These are phyloP conservation scores for Orchestes rusci DNA, from an alignment of 2,888 invertebrate species.

Conservation along the genomic window DNA sequence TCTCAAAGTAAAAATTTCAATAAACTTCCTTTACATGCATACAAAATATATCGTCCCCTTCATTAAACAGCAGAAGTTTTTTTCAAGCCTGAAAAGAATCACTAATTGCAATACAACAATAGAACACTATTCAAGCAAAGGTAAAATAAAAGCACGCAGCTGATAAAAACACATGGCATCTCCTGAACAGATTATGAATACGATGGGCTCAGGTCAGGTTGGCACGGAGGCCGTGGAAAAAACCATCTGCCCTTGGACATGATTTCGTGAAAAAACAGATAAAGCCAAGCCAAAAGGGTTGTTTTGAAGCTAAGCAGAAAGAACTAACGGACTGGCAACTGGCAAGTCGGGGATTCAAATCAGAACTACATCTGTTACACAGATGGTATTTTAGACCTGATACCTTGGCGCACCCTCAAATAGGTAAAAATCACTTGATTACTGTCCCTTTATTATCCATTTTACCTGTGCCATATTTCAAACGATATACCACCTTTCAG, in stretches of 20 bases:
- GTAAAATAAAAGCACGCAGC: constrained; percentile 35
- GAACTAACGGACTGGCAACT: constrained; percentile 39
- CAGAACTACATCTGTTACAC: constrained; percentile 44
- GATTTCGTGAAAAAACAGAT: constrained; percentile 42
- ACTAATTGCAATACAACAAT: no score
- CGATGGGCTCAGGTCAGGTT: constrained; percentile 14
- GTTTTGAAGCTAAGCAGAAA: constrained; percentile 35
- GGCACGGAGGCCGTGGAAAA: constrained; percentile 27
- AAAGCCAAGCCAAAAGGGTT: constrained; percentile 38
- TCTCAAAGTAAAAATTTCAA: no score
- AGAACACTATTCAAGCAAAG: no score
- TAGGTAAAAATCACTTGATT: constrained; percentile 27
- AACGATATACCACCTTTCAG: constrained; percentile 22
- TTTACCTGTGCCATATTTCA: constrained; percentile 25
- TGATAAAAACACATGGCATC: constrained; percentile 42
- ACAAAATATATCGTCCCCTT: no score
- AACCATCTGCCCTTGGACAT: constrained; percentile 41
- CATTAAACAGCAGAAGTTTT: no score
- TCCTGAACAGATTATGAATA: constrained; percentile 34
- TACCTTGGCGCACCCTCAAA: constrained; percentile 26
- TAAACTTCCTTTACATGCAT: no score
- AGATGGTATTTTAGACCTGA: constrained; percentile 37
- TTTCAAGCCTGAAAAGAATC: no score
- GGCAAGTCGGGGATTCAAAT: constrained; percentile 40
- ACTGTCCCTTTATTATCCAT: constrained; percentile 22